Conservation (phyloP, 2,113 vertebrate species). For the Blennius ocellaris region DNA sequence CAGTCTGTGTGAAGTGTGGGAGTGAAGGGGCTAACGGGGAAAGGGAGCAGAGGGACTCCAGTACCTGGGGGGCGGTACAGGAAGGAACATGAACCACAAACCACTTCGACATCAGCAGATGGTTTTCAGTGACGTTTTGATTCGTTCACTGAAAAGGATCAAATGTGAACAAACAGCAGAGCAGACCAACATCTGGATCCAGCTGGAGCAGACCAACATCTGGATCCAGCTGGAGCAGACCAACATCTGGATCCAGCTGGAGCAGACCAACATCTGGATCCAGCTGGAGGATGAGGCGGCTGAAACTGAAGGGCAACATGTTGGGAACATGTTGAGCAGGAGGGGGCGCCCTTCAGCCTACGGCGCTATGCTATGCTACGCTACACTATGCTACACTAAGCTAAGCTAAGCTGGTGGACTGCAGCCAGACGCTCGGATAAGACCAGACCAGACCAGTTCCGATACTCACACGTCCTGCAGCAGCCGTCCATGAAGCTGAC, state of each 20-base stretch:
- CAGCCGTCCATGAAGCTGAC: conserved; percentile 96
- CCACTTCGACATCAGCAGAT: conserved; percentile 50
- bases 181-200: too few relatives aligned
- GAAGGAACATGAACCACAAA: conserved; percentile 77
- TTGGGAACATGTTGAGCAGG: conserved; percentile 61
- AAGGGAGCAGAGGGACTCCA: conserved; percentile 88
- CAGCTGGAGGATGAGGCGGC: conserved; percentile 13
- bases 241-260: too few relatives aligned
- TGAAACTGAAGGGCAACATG: conserved; percentile 69
- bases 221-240: too few relatives aligned
- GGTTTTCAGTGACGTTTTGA: conserved; percentile 78
- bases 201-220: too few relatives aligned
- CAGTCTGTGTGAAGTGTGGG: conserved; percentile 92
- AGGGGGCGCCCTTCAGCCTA: conserved; percentile 63
- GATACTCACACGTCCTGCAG: conserved; percentile 96
- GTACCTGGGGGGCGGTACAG: conserved; percentile 90
- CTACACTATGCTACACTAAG: too few relatives aligned
- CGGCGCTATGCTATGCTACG: conserved; percentile 69
- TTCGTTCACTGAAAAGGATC: too few relatives aligned
- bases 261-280: conserved; percentile 24
- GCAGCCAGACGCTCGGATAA: conserved; percentile 29
- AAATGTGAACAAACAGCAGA: too few relatives aligned
- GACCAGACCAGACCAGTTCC: too few relatives aligned
- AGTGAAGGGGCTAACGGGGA: conserved; percentile 90
- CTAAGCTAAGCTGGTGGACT: too few relatives aligned